Evolutionary conservation across 2,888 invertebrate species (phyloP), one percentile per base, ranked within the genome.

Genomic region (Teleiodes luculella): DNA sequence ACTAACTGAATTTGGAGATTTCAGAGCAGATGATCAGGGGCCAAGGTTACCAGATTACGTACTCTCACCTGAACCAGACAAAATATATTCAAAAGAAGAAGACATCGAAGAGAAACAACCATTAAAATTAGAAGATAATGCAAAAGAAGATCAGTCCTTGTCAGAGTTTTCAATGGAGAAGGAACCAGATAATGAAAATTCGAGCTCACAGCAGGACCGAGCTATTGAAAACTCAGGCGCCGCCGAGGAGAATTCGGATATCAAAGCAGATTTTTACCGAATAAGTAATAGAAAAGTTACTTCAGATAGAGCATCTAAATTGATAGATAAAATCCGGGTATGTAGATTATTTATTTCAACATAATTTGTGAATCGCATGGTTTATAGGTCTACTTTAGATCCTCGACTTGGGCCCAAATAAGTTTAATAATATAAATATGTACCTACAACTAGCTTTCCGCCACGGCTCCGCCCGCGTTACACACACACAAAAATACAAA

Each of bases 101-200:
- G n/a, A n/a, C n/a, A n/a, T n/a, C n/a, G n/a, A n/a, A n/a, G n/a
- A n/a, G n/a, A n/a, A 24, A 43, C 8, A 43, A 43, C 7, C 14
- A 20, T 2, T 10, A 43, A 43, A 6, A 5, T n/a, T 6, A 18
- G 43, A 20, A 43, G 24, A 24, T 6, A 24, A 24, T 6, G 24
- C 24, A 11, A 60, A 63, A 45, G 73, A 74, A 55, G 78, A 84
- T 41, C 77, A 71, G 59, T 80, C 83, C 16, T 58, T 80, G 47
- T 83, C 86, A 13, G 86, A 83, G 57, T 80, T 81, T 68, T 83
- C 85, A 14, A 47, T 68, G 31, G 85, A n/a, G 13, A 13, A 0
- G 3, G 7, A 18, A 18, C 39, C 39, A 18, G 18, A 11, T 18
- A 18, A 41, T 18, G 18, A 16, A 24, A 45, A 20, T 28, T 24